phyloP scores from a whole-genome alignment of 1,140 invertebrate species.

The Cotesia glomerata region DNA sequence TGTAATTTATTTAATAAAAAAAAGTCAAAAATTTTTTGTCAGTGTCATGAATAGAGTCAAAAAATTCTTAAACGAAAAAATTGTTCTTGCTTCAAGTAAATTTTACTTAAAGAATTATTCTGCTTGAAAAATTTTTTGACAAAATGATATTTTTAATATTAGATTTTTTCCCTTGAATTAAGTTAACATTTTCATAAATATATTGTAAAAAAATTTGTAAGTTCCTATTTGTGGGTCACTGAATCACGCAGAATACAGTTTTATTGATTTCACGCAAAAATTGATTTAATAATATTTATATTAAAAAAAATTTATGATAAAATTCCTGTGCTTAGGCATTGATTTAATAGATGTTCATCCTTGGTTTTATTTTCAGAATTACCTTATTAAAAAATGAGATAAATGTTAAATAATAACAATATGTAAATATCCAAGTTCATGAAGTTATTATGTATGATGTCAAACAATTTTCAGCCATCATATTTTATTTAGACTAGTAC shows the following conservation, averaged over 20 bases:
- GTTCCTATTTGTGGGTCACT: conserved; percentile 20
- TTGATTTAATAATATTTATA: neutral
- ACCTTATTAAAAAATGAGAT: too few species aligned
- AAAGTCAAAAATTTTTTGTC: too few species aligned
- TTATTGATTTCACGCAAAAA: conserved; percentile 1
- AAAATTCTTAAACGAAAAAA: too few species aligned
- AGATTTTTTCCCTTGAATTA: too few species aligned
- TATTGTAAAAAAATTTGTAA: conserved; percentile 4
- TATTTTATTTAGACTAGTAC: neutral
- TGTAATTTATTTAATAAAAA: too few species aligned
- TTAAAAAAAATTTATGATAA: neutral
- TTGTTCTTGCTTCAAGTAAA: too few species aligned
- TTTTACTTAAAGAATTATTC: too few species aligned
- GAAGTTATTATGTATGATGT: conserved; percentile 1
- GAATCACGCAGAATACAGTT: neutral
- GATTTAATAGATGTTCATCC: neutral
- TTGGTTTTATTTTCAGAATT: conserved; percentile 1
- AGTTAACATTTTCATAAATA: neutral
- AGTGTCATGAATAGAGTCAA: too few species aligned
- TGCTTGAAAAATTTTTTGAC: too few species aligned
- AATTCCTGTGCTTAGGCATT: neutral
- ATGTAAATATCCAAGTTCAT: neutral
- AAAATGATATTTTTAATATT: too few species aligned
- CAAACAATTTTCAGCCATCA: neutral
- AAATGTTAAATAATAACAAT: neutral